Percentiles rank a stretch among this genome's conserved stretches.
These are phyloP conservation scores for Saccopteryx leptura DNA, from an alignment of 2,113 vertebrate species.

Conservation along the genomic window DNA sequence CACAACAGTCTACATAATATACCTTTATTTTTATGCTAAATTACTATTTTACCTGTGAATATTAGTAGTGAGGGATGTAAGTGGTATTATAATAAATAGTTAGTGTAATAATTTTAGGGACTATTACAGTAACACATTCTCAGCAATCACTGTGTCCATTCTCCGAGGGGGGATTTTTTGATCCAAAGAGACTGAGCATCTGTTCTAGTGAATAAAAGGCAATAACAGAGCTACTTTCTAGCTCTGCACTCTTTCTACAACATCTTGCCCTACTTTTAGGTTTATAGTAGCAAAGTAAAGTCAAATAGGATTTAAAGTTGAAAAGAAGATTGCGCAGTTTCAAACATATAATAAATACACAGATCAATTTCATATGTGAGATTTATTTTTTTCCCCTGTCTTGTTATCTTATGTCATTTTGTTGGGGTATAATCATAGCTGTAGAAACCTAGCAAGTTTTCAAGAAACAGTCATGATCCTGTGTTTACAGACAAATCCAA, in stretches of 20 bases:
- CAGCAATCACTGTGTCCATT: not conserved
- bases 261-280: not conserved
- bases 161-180: not conserved
- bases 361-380: constrained; percentile 76
- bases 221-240: not conserved
- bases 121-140: not conserved
- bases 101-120: not conserved
- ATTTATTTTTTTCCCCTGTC: constrained; percentile 71
- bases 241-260: not conserved
- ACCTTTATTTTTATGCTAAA: not conserved
- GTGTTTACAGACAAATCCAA: constrained; percentile 78
- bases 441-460: constrained; percentile 69
- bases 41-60: not conserved
- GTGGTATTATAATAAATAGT: not conserved
- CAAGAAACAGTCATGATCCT: constrained; percentile 46
- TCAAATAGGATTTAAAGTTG: constrained; percentile 72
- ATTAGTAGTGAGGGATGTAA: not conserved
- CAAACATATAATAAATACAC: constrained; percentile 72
- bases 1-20: not conserved
- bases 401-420: constrained; percentile 74
- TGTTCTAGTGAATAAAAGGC: not conserved
- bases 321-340: constrained; percentile 72
- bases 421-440: constrained; percentile 59
- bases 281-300: constrained; percentile 43
- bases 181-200: not conserved